Percentiles rank a stretch among this genome's conserved stretches.
phyloP scores from a whole-genome alignment of 2,113 vertebrate species.

The Brachionichthys hirsutus region DNA sequence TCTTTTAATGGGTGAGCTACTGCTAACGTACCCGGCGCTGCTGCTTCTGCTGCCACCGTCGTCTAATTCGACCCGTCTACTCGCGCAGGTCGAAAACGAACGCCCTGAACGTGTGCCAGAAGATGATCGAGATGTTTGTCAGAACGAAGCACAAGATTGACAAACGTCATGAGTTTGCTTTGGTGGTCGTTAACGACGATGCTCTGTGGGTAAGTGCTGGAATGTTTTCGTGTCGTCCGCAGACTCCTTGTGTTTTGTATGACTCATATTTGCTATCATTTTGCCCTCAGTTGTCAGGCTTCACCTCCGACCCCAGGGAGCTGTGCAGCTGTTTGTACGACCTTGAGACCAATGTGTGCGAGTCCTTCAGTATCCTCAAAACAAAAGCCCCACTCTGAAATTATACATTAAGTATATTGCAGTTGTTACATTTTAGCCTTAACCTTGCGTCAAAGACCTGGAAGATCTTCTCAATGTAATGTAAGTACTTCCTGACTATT shows the following conservation, averaged over 20 bases:
- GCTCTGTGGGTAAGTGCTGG: slow-evolving; percentile 86
- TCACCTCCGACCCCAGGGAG: slow-evolving; percentile 93
- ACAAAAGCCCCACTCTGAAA: neutral
- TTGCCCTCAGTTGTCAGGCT: slow-evolving; percentile 85
- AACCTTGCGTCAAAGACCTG: slow-evolving; percentile 79
- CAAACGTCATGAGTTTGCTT: slow-evolving; percentile 91
- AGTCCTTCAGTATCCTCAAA: slow-evolving; percentile 92
- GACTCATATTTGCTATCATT: neutral
- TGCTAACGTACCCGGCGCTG: fast-evolving
- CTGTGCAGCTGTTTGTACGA: slow-evolving; percentile 96
- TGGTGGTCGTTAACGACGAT: slow-evolving; percentile 93
- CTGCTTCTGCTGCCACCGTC: neutral
- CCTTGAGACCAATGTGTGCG: slow-evolving; percentile 90
- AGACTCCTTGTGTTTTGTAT: neutral
- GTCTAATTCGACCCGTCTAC: neutral
- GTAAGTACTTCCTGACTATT: slow-evolving; percentile 76
- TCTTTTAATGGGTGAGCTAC: slow-evolving; percentile 89
- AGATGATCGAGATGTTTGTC: slow-evolving; percentile 99
- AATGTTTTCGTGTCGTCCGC: neutral
- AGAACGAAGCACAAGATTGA: slow-evolving; percentile 96
- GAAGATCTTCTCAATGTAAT: slow-evolving; percentile 94
- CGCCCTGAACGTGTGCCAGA: slow-evolving; percentile 92
- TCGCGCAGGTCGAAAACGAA: slow-evolving; percentile 87
- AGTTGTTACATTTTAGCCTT: slow-evolving; percentile 39
- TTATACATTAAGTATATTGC: neutral